Conservation (phyloP, 2,113 vertebrate genomes). For the Ploceus nigricollis region DNA sequence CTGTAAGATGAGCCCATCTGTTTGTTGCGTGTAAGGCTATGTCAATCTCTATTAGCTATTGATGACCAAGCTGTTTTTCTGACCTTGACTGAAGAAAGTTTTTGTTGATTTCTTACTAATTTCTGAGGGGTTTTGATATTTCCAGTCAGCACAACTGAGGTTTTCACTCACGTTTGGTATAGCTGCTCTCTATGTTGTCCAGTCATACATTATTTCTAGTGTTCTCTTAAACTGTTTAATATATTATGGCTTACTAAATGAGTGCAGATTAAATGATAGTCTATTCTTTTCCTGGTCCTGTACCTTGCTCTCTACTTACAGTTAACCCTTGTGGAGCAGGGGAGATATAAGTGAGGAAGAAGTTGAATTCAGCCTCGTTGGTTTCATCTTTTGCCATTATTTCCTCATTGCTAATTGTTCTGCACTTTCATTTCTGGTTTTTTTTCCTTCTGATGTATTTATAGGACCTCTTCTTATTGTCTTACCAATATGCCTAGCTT, state of each 20-base stretch:
- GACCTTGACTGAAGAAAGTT: neutral
- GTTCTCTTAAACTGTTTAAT: constrained; percentile 26
- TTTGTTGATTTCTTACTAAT: neutral
- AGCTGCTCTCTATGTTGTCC: neutral
- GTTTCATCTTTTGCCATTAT: neutral
- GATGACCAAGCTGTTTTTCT: neutral
- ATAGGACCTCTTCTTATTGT: neutral
- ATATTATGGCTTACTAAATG: constrained; percentile 11
- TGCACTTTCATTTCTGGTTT: neutral
- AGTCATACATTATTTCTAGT: constrained; percentile 12
- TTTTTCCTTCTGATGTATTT: neutral
- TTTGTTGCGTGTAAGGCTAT: neutral
- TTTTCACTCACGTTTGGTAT: neutral
- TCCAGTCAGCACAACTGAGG: neutral
- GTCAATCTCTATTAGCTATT: neutral
- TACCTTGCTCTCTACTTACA: neutral
- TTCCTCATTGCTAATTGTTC: neutral
- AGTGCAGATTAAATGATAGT: constrained; percentile 2
- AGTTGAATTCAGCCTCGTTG: neutral
- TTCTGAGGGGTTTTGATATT: neutral
- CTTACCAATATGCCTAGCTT: neutral
- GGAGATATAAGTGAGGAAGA: neutral
- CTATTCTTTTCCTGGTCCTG: neutral
- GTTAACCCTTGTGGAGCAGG: neutral
- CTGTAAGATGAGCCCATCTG: neutral